Evolutionary conservation across 1,140 invertebrate species (phyloP), one percentile per base, ranked within the genome.

Genomic region (Hydropsyche tenuis): DNA sequence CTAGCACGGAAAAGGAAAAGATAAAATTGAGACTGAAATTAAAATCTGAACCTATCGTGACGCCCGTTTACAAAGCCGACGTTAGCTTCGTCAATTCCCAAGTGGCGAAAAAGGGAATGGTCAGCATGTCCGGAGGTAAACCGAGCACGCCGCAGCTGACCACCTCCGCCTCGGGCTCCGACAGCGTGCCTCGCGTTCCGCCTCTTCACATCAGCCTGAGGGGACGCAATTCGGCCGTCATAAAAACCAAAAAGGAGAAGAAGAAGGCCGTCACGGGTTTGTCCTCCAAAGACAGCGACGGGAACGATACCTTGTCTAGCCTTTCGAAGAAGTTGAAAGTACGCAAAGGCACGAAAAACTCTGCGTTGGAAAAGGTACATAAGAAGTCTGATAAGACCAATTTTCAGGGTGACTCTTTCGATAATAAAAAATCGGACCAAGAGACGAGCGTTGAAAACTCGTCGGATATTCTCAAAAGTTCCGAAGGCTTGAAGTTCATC

Each of bases 141-240:
- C 60, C 48, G 23, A 73, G 68, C 20, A 48, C 43, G n/a, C 30
- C 11, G 25, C 62, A 6, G 25, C 81, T 79, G 68, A 70, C 75
- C 25, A 72, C 79, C 78, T 81, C 82, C 6, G 82, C 83, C 65
- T 25, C 75, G 3, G 73, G 82, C n/a, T 81, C 82, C 1, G 87
- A 87, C 0, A 90, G 90, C 72, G 93, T 95, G 79, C 90, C 92
- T 0, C 86, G 93, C 72, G 94, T 96, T 18, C 94, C 95, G 22
- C 94, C 94, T 1, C 84, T 96, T 79, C 94, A 96, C 80, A 96
- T 96, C 78, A 94, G 93, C 64, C 83, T 96, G 60, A 86, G 94
- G 74, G 94, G 94, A 7, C 86, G 92, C 53, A 95, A 95, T 83
- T 92, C 92, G 14, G 92, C 92, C n/a, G 93, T 96, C 37, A 94